Evolutionary conservation across 2,797 vertebrate genomes (phyloP).

Genomic region (Chelonia mydas): DNA sequence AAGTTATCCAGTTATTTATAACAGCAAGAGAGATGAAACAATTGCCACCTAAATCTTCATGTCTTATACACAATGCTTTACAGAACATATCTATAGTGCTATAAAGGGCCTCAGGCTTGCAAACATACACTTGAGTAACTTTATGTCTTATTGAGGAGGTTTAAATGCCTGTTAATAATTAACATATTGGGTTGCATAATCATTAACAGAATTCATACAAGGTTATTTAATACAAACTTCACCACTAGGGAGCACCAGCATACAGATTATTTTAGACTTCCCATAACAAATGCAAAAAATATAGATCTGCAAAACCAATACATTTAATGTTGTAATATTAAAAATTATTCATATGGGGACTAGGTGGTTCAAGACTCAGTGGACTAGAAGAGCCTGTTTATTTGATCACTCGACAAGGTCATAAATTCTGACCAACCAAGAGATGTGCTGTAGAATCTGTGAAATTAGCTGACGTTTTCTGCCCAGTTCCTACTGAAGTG

Average conservation of each 20-base stretch:
- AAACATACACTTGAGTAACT: neutral
- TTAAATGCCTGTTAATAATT: neutral
- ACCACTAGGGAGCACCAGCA: conserved; percentile 70
- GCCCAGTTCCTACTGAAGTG: neutral
- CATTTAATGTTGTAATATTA: neutral
- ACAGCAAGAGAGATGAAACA: neutral
- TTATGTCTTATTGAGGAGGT: neutral
- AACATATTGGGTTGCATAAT: neutral
- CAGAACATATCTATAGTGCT: neutral
- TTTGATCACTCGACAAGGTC: conserved; percentile 8
- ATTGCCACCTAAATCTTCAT: neutral
- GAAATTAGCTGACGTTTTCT: neutral
- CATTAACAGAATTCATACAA: neutral
- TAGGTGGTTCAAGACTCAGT: conserved; percentile 26
- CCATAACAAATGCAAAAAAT: neutral
- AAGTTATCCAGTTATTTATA: rapidly evolving
- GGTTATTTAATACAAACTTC: neutral
- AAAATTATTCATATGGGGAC: conserved; percentile 15
- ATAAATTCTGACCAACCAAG: conserved; percentile 20
- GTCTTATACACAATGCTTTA: neutral
- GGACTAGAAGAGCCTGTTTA: conserved; percentile 20
- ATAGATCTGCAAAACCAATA: neutral
- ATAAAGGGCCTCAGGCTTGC: neutral
- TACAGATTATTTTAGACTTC: neutral
- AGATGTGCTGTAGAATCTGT: conserved; percentile 29